Percentiles rank a stretch among this genome's conserved stretches.
phyloP scores from a whole-genome alignment of 2,797 vertebrate genomes.

The Vultur gryphus region DNA sequence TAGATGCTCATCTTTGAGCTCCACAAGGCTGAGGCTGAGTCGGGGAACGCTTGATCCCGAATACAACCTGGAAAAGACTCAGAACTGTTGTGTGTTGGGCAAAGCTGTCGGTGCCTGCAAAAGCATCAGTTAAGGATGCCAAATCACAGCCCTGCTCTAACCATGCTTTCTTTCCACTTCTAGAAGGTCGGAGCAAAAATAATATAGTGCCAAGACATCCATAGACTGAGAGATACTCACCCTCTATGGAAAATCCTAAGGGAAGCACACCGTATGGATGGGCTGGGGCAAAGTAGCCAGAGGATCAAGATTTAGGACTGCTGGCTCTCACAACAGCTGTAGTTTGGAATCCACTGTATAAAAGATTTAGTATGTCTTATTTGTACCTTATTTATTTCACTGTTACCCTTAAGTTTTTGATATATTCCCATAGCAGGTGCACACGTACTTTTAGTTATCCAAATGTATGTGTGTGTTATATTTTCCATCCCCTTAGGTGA shows the following conservation, averaged over 20 bases:
- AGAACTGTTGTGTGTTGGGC: background rate
- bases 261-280: background rate
- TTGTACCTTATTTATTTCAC: background rate
- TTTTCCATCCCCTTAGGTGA: background rate
- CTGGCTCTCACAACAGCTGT: background rate
- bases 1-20: background rate
- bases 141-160: background rate
- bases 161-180: background rate
- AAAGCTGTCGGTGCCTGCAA: background rate
- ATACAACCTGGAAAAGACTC: background rate
- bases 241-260: background rate
- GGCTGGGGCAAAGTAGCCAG: background rate
- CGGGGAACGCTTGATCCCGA: background rate
- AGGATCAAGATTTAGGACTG: background rate
- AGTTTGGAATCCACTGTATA: background rate
- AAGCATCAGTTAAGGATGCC: background rate
- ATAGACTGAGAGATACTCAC: background rate
- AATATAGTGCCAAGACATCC: background rate
- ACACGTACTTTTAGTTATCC: background rate
- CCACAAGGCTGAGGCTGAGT: background rate
- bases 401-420: background rate
- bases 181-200: background rate
- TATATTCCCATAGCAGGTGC: background rate
- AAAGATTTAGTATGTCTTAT: background rate
- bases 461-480: background rate